Conservation (phyloP, 2,797 vertebrate genomes). For the Helicolenus hilgendorfi region DNA sequence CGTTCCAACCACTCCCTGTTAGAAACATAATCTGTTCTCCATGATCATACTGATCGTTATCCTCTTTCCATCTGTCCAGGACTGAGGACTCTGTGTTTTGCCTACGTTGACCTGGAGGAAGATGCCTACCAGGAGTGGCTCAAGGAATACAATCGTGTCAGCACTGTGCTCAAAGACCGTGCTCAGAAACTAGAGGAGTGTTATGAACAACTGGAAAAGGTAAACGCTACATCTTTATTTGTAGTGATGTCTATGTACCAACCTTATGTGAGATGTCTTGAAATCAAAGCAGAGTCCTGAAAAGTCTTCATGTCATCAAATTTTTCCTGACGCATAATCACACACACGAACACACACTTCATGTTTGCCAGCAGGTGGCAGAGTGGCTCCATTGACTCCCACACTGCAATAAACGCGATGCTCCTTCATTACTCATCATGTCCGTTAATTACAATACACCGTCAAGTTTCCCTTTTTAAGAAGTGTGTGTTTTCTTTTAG, state of each 20-base stretch:
- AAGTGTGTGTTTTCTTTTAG: neutral
- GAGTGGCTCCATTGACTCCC: conserved; percentile 27
- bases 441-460: neutral
- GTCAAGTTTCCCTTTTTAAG: neutral
- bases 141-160: conserved; percentile 92
- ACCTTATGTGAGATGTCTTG: neutral
- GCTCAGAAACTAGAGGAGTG: conserved; percentile 95
- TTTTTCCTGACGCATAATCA: neutral
- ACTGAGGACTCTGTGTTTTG: conserved; percentile 96
- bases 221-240: conserved; percentile 56
- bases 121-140: conserved; percentile 94
- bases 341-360: neutral
- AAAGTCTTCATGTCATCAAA: neutral
- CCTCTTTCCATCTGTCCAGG: conserved; percentile 76
- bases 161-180: conserved; percentile 95
- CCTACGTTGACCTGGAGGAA: conserved; percentile 96
- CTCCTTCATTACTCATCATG: conserved; percentile 6
- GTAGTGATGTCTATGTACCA: neutral
- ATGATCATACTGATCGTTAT: neutral
- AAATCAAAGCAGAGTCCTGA: neutral
- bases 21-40: neutral
- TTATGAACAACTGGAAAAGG: conserved; percentile 98
- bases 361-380: conserved; percentile 82
- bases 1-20: neutral
- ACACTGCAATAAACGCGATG: neutral